phyloP scores from a whole-genome alignment of 2,113 vertebrate species.

The sheep (Ovis aries) region ARS-UI_Ramb_v3.0 NC_056057.1:107417501-107418000 shows the following conservation, averaged over 20 bases:
- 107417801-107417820: conserved; percentile 99
- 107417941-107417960: conserved; percentile 92
- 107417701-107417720: background rate
- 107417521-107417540: background rate
- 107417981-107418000: background rate
- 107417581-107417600: background rate
- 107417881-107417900: conserved; percentile 91
- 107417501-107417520: conserved; percentile 91
- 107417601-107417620: background rate
- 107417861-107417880: conserved; percentile 95
- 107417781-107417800: conserved; percentile 55
- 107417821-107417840: conserved; percentile 97
- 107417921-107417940: conserved; percentile 88
- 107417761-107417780: background rate
- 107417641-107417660: background rate
- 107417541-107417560: background rate
- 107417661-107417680: background rate
- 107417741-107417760: background rate
- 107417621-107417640: background rate
- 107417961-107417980: conserved; percentile 80
- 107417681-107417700: background rate
- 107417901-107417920: conserved; percentile 84
- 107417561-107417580: background rate
- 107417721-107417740: no score
- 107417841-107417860: conserved; percentile 96